Conservation (phyloP, 2,888 invertebrate species). For the Hedychridium roseum region DNA sequence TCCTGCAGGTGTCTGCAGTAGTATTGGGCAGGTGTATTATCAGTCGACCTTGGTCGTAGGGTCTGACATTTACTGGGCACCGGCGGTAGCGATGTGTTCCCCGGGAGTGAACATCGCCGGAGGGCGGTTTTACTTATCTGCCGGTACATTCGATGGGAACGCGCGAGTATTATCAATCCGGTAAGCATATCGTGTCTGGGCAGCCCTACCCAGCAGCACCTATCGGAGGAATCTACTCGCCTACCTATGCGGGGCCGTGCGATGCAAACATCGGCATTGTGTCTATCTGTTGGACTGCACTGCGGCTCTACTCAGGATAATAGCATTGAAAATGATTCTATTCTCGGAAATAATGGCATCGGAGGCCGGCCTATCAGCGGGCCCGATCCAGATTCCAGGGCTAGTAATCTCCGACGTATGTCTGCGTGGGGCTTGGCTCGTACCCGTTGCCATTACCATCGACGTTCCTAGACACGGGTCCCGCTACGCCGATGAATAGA, state of each 20-base stretch:
- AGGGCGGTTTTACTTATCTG: constrained; percentile 42
- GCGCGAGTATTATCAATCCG: constrained; percentile 49
- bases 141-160: constrained; percentile 33
- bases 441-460: constrained; percentile 5
- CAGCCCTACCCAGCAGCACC: constrained; percentile 41
- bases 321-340: constrained; percentile 51
- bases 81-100: constrained; percentile 35
- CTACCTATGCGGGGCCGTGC: constrained; percentile 37
- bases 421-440: not conserved
- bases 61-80: constrained; percentile 49
- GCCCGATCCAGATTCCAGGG: constrained; percentile 9
- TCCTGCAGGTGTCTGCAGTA: too few relatives aligned
- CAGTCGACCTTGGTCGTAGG: too few relatives aligned
- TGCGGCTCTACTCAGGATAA: constrained; percentile 43
- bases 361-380: constrained; percentile 18
- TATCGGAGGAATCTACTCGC: constrained; percentile 49
- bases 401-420: not conserved
- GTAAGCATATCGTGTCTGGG: constrained; percentile 49
- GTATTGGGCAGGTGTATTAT: too few relatives aligned
- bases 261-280: constrained; percentile 50
- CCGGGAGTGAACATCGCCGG: constrained; percentile 26
- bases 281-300: constrained; percentile 48
- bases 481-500: too few relatives aligned
- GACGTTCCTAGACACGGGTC: too few relatives aligned
- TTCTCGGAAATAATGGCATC: constrained; percentile 42